phyloP scores from a whole-genome alignment of 2,888 invertebrate species.

The Sinhomidia bicolor region DNA sequence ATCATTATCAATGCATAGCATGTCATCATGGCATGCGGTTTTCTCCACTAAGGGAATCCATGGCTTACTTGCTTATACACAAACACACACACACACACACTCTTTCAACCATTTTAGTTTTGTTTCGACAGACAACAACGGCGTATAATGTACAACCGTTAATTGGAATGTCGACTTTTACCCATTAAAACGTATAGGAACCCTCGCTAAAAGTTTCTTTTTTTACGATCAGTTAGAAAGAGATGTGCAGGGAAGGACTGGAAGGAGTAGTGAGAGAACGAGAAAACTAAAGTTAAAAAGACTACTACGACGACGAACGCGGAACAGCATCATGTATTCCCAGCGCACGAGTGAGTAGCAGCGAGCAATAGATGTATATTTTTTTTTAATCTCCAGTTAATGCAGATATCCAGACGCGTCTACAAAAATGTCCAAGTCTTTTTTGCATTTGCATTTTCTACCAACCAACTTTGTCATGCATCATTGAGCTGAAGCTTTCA shows the following conservation, averaged over 20 bases:
- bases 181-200: constrained; percentile 2
- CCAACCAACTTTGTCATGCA: too few relatives aligned
- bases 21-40: neutral
- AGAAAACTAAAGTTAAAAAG: too few relatives aligned
- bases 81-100: neutral
- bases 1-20: neutral
- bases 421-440: too few relatives aligned
- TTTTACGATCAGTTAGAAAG: neutral
- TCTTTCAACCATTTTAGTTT: neutral
- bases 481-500: too few relatives aligned
- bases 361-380: too few relatives aligned
- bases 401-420: too few relatives aligned
- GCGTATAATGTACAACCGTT: neutral
- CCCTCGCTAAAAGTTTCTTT: neutral
- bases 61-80: neutral
- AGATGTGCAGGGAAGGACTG: neutral
- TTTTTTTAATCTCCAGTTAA: too few relatives aligned
- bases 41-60: neutral
- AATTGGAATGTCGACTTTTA: constrained; percentile 28
- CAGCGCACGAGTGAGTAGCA: too few relatives aligned
- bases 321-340: neutral
- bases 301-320: neutral
- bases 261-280: neutral
- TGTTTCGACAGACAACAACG: neutral
- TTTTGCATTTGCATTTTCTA: too few relatives aligned